Conservation (phyloP, 53 echinoderm and acorn worm species). For the Actinopyga echinites region DNA sequence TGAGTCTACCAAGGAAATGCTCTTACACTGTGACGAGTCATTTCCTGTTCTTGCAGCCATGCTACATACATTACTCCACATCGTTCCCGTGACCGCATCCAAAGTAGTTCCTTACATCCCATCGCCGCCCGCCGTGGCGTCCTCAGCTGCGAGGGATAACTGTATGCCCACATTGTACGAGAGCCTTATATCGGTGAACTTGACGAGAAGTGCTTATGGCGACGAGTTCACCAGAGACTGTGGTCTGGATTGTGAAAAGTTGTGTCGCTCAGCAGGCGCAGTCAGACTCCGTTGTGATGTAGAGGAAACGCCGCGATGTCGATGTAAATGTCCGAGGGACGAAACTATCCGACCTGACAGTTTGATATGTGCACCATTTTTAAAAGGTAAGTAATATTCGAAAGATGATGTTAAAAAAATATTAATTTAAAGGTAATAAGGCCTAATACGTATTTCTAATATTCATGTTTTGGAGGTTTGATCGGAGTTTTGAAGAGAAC, state of each 20-base stretch:
- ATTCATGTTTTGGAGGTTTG: too few relatives aligned
- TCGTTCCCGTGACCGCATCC: background rate
- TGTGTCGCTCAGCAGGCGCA: slow-evolving; percentile 60
- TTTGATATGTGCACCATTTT: slow-evolving; percentile 49
- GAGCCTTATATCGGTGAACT: slow-evolving; percentile 59
- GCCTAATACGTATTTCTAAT: too few relatives aligned
- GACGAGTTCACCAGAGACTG: slow-evolving; percentile 60
- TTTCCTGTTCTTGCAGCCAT: slow-evolving; percentile 6
- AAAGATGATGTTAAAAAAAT: too few relatives aligned
- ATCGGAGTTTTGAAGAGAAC: too few relatives aligned
- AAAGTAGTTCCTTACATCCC: background rate
- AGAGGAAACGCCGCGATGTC: slow-evolving; percentile 59
- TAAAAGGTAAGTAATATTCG: slow-evolving; percentile 57
- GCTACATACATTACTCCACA: background rate
- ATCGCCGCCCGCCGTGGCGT: background rate
- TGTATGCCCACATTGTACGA: slow-evolving; percentile 40
- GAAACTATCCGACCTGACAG: slow-evolving; percentile 58
- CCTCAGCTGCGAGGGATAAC: slow-evolving; percentile 14
- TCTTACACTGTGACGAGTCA: slow-evolving; percentile 12
- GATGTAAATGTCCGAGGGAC: slow-evolving; percentile 58
- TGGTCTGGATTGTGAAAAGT: slow-evolving; percentile 50
- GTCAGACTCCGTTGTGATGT: slow-evolving; percentile 64
- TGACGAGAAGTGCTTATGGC: slow-evolving; percentile 58
- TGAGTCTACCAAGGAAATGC: slow-evolving; percentile 15
- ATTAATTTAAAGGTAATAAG: too few relatives aligned